Conservation (phyloP, 2,888 invertebrate genomes). For the Phengaris alcon region DNA sequence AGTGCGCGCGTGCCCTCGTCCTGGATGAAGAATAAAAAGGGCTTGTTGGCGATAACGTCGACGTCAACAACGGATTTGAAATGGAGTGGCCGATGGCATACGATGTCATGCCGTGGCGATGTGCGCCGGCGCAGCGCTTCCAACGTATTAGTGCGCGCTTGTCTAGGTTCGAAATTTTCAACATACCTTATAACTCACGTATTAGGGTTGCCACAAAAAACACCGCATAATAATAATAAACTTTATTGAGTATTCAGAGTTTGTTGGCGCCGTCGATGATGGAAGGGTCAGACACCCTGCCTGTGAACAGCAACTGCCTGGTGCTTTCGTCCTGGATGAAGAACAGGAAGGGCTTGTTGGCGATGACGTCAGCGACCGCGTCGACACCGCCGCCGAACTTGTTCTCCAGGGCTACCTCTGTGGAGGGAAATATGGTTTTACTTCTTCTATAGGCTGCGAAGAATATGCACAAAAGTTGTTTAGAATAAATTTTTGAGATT, state of each 20-base stretch:
- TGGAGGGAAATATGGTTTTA: conserved; percentile 35
- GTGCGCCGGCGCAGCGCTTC: too few relatives aligned
- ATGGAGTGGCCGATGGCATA: too few relatives aligned
- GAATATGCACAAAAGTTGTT: background rate
- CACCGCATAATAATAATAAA: background rate
- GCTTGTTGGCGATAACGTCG: conserved; percentile 83
- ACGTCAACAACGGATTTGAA: too few relatives aligned
- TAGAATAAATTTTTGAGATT: too few relatives aligned
- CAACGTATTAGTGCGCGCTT: too few relatives aligned
- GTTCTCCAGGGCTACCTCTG: conserved; percentile 84
- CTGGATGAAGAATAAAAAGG: conserved; percentile 89
- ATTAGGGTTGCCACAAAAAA: background rate
- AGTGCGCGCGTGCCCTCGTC: conserved; percentile 79
- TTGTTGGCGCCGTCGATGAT: conserved; percentile 54
- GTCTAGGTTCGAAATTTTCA: too few relatives aligned
- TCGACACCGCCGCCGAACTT: conserved; percentile 84
- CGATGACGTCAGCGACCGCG: conserved; percentile 80
- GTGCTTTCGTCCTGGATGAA: conserved; percentile 87
- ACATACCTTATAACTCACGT: background rate
- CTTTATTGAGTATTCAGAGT: conserved; percentile 35
- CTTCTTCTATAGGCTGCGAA: background rate
- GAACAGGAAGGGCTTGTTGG: conserved; percentile 87
- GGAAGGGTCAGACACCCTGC: conserved; percentile 84
- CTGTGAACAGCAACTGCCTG: conserved; percentile 86
- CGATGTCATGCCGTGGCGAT: too few relatives aligned